phyloP scores from a whole-genome alignment of 2,113 vertebrate genomes.

The Thamnaconus septentrionalis region DNA sequence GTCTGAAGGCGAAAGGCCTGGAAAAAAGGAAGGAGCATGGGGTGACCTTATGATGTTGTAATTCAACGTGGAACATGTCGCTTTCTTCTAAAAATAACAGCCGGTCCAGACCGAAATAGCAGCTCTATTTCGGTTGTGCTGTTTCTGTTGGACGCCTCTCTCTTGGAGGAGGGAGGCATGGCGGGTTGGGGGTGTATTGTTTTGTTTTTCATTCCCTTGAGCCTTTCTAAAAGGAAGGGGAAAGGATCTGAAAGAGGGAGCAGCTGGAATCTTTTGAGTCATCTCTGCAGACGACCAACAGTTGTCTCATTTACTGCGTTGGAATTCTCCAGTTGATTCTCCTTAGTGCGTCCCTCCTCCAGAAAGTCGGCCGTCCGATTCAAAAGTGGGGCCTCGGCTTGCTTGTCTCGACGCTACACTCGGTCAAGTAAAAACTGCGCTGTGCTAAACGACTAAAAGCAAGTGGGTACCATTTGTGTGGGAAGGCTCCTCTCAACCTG shows the following conservation, averaged over 20 bases:
- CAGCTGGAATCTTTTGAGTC: constrained; percentile 35
- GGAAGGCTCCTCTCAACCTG: constrained; percentile 21
- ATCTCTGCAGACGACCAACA: constrained; percentile 23
- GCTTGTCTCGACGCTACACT: constrained; percentile 24
- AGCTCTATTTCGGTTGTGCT: constrained; percentile 73
- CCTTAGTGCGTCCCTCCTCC: constrained; percentile 13
- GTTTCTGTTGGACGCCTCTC: constrained; percentile 74
- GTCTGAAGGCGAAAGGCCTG: constrained; percentile 36
- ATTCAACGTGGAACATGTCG: constrained; percentile 67
- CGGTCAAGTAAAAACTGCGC: constrained; percentile 28
- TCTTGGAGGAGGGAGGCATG: constrained; percentile 48
- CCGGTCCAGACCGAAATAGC: constrained; percentile 73
- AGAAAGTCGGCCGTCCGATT: constrained; percentile 33
- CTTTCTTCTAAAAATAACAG: constrained; percentile 77
- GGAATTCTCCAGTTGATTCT: constrained; percentile 14
- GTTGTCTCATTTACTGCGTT: constrained; percentile 27
- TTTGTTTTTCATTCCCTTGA: constrained; percentile 67
- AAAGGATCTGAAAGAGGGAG: constrained; percentile 1
- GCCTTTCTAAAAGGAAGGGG: constrained; percentile 30
- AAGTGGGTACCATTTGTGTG: constrained; percentile 54
- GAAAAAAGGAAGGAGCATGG: constrained; percentile 25
- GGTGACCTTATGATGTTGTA: constrained; percentile 74
- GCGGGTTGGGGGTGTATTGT: constrained; percentile 46
- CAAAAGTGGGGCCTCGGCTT: constrained; percentile 7
- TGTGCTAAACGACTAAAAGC: constrained; percentile 35